Evolutionary conservation across 2,113 vertebrate genomes (phyloP).

Genomic region (Sus scrofa): T2T-Sscrofa CM000830.6:40444501-40445000

Average conservation of each 20-base stretch:
- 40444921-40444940: no score
- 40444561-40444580: neutral
- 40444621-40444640: neutral
- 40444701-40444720: neutral
- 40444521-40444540: neutral
- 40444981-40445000: no score
- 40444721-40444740: constrained; percentile 49
- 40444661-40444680: constrained; percentile 41
- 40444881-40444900: neutral
- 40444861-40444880: constrained; percentile 51
- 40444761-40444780: constrained; percentile 6
- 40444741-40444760: constrained; percentile 37
- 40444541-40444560: neutral
- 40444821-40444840: constrained; percentile 40
- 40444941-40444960: no score
- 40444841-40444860: constrained; percentile 9
- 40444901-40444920: no score
- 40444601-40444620: neutral
- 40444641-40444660: constrained; percentile 37
- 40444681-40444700: neutral
- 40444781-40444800: neutral
- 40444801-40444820: neutral
- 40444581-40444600: neutral
- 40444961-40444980: no score
- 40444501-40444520: constrained; percentile 19